Evolutionary conservation across 2,888 invertebrate genomes (phyloP), one percentile per base, ranked within the genome.

Genomic region (Sussaba pulchella): DNA sequence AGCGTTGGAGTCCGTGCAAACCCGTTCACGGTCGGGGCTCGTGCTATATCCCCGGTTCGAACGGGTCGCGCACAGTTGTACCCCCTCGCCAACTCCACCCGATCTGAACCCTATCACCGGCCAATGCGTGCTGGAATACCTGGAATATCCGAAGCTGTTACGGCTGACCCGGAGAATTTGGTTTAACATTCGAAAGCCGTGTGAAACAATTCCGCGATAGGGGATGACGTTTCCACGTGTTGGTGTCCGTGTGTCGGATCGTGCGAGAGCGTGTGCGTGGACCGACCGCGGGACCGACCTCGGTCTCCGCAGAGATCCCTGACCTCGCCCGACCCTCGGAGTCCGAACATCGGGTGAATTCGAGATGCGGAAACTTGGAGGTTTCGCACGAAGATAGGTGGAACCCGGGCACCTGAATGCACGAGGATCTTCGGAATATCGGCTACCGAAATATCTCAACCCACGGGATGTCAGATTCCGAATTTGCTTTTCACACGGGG

Each of bases 71-170:
- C 19, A 59, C 57, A 36, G 36, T 59, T 12, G 4, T 6, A 5
- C 31, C 4, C 31, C 31, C 31, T 6, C 31, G 4, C 6, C 31
- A 31, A 31, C 31, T 6, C 31, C n/a, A n/a, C n/a, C n/a, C 31
- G 4, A 6, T 6, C 39, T 50, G 39, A 69, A 57, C 54, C 69
- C 26, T 54, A 57, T 57, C 57, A 43, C 17, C 17, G 14, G 12
- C 17, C 26, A 14, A 43, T 72, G 83, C 50, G 78, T 17, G 26
- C 75, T 77, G 64, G 86, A 84, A 88, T 88, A 86, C 86, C 78
- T 82, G 79, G 85, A 86, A 89, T 89, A 86, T 89, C 87, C 84
- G 83, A 43, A 86, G 87, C 85, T 85, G 86, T 84, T 85, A 85
- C 82, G 87, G 87, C 83, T 87, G 84, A 83, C 85, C 85, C 83